Base-by-base conservation (phyloP, 1,140 invertebrate species). In the Helicoverpa armigera region DNA sequence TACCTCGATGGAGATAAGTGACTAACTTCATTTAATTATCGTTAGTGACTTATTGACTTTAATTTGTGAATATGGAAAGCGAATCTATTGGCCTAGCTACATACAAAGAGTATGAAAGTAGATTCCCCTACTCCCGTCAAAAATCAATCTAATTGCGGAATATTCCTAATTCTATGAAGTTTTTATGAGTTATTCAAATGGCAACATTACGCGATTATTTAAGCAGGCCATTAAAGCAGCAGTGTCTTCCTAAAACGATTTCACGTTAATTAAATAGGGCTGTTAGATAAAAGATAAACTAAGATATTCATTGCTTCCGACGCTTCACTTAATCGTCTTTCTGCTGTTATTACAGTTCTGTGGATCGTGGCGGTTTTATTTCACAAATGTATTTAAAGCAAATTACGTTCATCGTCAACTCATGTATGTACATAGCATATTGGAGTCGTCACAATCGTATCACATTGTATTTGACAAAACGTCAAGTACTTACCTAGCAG, bases 271-370 rank as follows among this genome's bases (percentile, higher is more conserved):
- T 53, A 72, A 72, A 29, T 72, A 14, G 18, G 12, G 18, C 69
- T 53, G 13, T 70, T 29, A 70, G 50, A 16, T 72, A 72, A 29
- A 72, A 72, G 69, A 53, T 72, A 53, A 53, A 72, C 69, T 72
- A 53, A 72, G 63, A 53, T 54, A 72, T 54, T 72, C 18, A 72
- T 72, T 23, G 23, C 69, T 53, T 18, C 5, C 51, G 13, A 10
- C 12, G 16, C n/a, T 5, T 70, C 13, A 70, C 43, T n/a, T 65
- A 65, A 65, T 23, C 23, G 69, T 54, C 50, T 51, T 54, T 29
- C 9, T 14, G 50, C 23, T 29, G 53, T 72, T 69, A 69, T 13
- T 48, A 16, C 65, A 4, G 14, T 11, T 50, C 16, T 23, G 56
- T 5, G 43, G 4, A 12, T 48, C 14, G 16, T 50, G 18, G 18